A percentile compares a stretch with the other conserved stretches of the same genome.
These are phyloP conservation scores for Amazona guildingii DNA, from an alignment of 2,113 vertebrate genomes.

Conservation along the genomic window DNA sequence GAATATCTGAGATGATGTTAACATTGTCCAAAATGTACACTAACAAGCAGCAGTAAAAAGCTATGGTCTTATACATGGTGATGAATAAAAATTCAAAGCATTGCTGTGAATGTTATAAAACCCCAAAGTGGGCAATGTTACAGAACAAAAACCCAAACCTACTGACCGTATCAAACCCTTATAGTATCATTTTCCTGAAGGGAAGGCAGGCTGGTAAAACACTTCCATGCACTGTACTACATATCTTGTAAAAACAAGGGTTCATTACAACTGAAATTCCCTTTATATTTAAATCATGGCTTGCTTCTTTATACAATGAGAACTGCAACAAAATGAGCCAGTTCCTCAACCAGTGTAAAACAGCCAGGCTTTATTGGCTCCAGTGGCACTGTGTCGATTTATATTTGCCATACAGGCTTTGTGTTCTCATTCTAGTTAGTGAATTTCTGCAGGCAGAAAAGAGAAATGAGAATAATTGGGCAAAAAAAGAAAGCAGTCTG, in stretches of 20 bases:
- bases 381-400: background rate
- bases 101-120: conserved; percentile 60
- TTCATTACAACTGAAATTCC: background rate
- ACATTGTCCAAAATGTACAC: conserved; percentile 75
- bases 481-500: background rate
- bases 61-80: conserved; percentile 58
- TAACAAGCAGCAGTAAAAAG: conserved; percentile 77
- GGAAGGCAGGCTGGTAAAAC: background rate
- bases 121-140: conserved; percentile 1
- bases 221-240: background rate
- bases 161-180: background rate
- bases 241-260: background rate
- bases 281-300: background rate
- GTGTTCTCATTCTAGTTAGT: background rate
- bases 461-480: background rate
- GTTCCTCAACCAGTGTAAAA: background rate
- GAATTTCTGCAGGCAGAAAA: background rate
- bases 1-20: conserved; percentile 82
- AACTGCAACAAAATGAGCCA: background rate
- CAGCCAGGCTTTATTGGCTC: background rate
- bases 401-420: background rate
- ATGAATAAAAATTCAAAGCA: conserved; percentile 68
- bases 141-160: background rate
- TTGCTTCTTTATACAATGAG: background rate
- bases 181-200: background rate